Evolutionary conservation across 37 sponge, comb jelly and placozoan species (phyloP).

Genomic region (Amphimedon queenslandica): DNA sequence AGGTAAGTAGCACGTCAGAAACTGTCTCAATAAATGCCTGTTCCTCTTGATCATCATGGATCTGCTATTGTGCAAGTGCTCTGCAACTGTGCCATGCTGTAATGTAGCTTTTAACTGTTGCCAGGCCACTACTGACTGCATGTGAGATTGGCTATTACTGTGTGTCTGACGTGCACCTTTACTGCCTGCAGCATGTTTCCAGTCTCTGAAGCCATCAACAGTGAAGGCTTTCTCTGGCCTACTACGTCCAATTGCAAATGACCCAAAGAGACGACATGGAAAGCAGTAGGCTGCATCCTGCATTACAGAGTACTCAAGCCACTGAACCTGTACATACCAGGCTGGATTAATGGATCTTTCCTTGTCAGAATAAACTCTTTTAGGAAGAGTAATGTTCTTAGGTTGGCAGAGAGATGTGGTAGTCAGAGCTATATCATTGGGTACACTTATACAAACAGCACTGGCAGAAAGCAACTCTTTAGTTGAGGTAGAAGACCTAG

Average conservation of each 20-base stretch:
- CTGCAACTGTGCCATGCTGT: conserved; percentile 19
- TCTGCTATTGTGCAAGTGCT: conserved; percentile 25
- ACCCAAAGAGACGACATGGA: conserved; percentile 27
- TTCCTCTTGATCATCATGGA: conserved; percentile 13
- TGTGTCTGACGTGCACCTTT: conserved; percentile 20
- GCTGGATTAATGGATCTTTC: background rate
- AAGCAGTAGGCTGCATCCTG: conserved; percentile 38
- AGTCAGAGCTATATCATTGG: too few species aligned
- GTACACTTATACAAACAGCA: too few species aligned
- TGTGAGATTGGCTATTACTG: conserved; percentile 4
- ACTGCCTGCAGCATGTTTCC: conserved; percentile 46
- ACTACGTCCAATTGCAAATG: conserved; percentile 1
- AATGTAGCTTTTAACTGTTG: background rate
- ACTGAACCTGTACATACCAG: conserved; percentile 12
- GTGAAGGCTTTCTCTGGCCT: conserved; percentile 26
- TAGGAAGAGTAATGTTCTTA: background rate
- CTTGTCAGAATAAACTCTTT: background rate
- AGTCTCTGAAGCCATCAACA: conserved; percentile 17
- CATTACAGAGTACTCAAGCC: too few species aligned
- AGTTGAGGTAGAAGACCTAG: too few species aligned
- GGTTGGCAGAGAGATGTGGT: background rate
- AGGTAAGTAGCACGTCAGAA: conserved; percentile 25
- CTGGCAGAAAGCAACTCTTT: too few species aligned
- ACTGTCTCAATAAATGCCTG: conserved; percentile 44
- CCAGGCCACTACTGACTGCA: too few species aligned